phyloP scores from a whole-genome alignment of 2,113 vertebrate species.

The Channa maculata region DNA sequence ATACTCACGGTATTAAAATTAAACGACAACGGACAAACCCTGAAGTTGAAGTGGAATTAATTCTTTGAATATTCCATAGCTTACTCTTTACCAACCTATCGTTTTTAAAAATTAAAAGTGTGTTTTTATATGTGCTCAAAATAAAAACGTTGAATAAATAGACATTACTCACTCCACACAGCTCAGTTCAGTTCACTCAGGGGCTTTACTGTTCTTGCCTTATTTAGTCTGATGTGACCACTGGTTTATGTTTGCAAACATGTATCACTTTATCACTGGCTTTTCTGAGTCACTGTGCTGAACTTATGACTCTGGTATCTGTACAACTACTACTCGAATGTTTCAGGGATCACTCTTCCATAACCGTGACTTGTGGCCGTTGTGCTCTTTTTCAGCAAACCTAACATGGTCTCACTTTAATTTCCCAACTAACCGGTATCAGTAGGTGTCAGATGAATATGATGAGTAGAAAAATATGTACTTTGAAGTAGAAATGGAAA shows the following conservation, averaged over 20 bases:
- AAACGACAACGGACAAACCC: too few relatives aligned
- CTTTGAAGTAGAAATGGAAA: too few relatives aligned
- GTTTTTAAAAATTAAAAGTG: too few relatives aligned
- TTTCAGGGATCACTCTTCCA: not conserved
- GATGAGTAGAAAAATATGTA: not conserved
- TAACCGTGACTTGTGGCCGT: not conserved
- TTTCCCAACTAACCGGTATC: not conserved
- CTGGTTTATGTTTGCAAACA: not conserved
- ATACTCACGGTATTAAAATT: too few relatives aligned
- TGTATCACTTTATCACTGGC: not conserved
- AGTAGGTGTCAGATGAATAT: not conserved
- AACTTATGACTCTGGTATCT: not conserved
- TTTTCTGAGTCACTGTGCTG: not conserved
- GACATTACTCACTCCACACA: too few relatives aligned
- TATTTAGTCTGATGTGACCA: not conserved
- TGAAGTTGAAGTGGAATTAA: too few relatives aligned
- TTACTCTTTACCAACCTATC: too few relatives aligned
- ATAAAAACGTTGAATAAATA: too few relatives aligned
- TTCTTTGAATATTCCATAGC: too few relatives aligned
- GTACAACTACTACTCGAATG: not conserved
- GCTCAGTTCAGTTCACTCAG: not conserved
- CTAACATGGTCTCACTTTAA: not conserved
- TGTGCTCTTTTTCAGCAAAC: not conserved
- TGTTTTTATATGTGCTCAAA: too few relatives aligned
- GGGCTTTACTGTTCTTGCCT: not conserved